Evolutionary conservation across 1,140 invertebrate species (phyloP).

Genomic region (Phocides pigmalion): DNA sequence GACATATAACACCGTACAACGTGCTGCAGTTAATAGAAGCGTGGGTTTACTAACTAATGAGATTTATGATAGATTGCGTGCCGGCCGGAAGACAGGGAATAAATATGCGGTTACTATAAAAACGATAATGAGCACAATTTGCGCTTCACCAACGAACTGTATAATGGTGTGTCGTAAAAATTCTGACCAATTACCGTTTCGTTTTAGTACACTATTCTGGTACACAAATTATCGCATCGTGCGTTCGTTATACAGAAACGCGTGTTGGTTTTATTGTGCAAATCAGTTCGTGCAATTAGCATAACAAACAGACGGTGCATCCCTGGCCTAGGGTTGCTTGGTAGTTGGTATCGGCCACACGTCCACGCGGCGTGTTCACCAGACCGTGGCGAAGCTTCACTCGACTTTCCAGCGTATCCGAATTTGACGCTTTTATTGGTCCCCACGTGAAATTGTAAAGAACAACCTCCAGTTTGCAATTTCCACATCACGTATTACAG

Average conservation of each 20-base stretch:
- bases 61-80: constrained; percentile 32
- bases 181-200: constrained; percentile 19
- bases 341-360: constrained; percentile 71
- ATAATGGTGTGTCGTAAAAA: constrained; percentile 16
- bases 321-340: constrained; percentile 44
- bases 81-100: constrained; percentile 19
- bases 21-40: background rate
- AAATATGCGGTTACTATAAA: constrained; percentile 9
- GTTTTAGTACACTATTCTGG: constrained; percentile 10
- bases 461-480: background rate
- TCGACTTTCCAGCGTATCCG: constrained; percentile 58
- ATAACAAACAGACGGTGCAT: constrained; percentile 70
- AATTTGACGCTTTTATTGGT: constrained; percentile 45
- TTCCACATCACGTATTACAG: constrained; percentile 3
- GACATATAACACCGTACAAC: constrained; percentile 18
- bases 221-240: constrained; percentile 33
- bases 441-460: constrained; percentile 9
- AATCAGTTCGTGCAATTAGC: constrained; percentile 68
- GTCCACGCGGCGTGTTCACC: constrained; percentile 67
- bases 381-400: constrained; percentile 66
- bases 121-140: constrained; percentile 13
- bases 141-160: background rate
- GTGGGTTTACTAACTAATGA: constrained; percentile 30
- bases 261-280: constrained; percentile 64
- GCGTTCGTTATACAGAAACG: constrained; percentile 49